Percentiles rank a stretch among this genome's conserved stretches.
These are phyloP conservation scores for Heliothis peltigera DNA, from an alignment of 2,888 invertebrate genomes.

Conservation along the genomic window DNA sequence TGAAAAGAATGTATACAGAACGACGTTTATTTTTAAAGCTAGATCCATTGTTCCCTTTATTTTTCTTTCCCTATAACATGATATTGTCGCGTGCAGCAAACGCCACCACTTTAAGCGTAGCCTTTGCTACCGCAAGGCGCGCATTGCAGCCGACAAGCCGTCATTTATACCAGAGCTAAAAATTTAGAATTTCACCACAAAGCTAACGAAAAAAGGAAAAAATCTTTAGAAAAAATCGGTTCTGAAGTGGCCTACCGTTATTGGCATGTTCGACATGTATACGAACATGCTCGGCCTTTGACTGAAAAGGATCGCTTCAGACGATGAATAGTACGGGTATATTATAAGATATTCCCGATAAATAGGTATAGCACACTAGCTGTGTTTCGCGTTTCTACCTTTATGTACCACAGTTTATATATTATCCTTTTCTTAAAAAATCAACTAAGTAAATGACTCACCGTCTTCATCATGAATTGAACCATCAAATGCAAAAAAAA, in stretches of 20 bases:
- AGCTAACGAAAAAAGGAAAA: constrained; percentile 20
- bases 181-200: constrained; percentile 20
- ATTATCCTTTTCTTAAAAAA: no score
- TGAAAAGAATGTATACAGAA: constrained; percentile 3
- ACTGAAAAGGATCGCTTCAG: constrained; percentile 36
- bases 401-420: not conserved
- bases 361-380: constrained; percentile 29
- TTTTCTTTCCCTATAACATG: constrained; percentile 24
- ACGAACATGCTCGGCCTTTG: constrained; percentile 40
- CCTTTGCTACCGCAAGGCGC: constrained; percentile 33
- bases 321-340: constrained; percentile 26
- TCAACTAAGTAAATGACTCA: no score
- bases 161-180: constrained; percentile 42
- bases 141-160: constrained; percentile 48
- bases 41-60: constrained; percentile 14
- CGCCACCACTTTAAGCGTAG: constrained; percentile 15
- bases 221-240: constrained; percentile 9
- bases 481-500: no score
- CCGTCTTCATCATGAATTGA: no score
- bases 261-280: constrained; percentile 19
- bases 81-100: constrained; percentile 52
- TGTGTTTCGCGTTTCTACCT: not conserved
- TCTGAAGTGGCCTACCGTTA: constrained; percentile 41
- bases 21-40: constrained; percentile 17
- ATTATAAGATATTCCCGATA: constrained; percentile 38